phyloP scores from a whole-genome alignment of 2,797 vertebrate genomes.

The Gallirallus australis region DNA sequence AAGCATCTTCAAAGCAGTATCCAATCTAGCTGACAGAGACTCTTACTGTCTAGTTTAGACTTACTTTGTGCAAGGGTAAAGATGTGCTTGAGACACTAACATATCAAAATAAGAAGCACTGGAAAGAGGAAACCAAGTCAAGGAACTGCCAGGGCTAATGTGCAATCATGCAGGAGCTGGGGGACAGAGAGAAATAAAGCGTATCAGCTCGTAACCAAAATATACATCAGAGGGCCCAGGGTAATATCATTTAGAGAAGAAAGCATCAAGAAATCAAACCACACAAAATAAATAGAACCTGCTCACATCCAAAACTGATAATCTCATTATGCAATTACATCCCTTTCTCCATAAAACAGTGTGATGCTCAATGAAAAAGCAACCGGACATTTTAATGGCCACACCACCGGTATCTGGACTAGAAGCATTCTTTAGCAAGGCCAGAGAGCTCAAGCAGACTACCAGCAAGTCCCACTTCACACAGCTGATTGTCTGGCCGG shows the following conservation, averaged over 20 bases:
- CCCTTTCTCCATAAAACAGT: neutral
- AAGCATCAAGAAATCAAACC: neutral
- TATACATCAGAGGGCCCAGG: neutral
- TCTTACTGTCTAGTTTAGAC: neutral
- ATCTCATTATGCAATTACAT: neutral
- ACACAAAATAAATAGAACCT: neutral
- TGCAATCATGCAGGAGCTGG: neutral
- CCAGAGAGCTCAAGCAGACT: neutral
- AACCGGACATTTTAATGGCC: neutral
- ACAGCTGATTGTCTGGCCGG: neutral
- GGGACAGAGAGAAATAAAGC: neutral
- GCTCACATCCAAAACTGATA: neutral
- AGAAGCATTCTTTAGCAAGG: neutral
- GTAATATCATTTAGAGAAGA: neutral
- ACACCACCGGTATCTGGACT: neutral
- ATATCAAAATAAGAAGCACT: neutral
- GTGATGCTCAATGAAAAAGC: neutral
- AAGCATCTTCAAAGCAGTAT: neutral
- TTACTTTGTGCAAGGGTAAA: neutral
- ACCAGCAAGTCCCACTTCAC: neutral
- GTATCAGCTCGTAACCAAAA: neutral
- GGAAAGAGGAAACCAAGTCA: neutral
- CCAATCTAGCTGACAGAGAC: neutral
- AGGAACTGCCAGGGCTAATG: neutral
- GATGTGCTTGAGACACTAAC: neutral